Conservation (phyloP, 2,888 invertebrate genomes). For the Acanthosepion esculentum region DNA sequence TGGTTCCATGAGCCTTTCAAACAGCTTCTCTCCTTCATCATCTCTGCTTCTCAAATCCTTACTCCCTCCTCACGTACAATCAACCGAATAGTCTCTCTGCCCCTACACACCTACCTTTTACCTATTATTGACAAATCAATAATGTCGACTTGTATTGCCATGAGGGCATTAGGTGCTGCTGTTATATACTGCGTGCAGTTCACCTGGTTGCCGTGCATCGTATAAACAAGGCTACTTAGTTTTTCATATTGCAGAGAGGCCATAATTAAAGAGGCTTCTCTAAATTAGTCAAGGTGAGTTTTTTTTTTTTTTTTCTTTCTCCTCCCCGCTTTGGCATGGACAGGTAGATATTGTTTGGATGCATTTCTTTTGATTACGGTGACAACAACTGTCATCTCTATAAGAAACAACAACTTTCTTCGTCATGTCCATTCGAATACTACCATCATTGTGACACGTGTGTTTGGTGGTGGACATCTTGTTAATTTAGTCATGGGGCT, state of each 20-base stretch:
- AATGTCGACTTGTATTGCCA: constrained; percentile 33
- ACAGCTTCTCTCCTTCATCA: neutral
- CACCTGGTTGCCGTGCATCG: neutral
- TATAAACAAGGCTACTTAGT: neutral
- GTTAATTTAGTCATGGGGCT: too few relatives aligned
- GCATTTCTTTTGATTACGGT: neutral
- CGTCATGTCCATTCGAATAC: neutral
- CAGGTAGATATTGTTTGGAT: neutral
- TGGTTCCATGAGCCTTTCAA: too few relatives aligned
- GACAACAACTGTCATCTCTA: neutral
- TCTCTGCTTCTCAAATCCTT: neutral
- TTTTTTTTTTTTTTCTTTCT: too few relatives aligned
- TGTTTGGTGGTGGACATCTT: neutral
- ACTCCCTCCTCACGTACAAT: neutral
- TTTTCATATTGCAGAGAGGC: neutral
- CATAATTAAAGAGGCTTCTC: neutral
- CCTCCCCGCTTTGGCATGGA: neutral
- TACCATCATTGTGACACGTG: neutral
- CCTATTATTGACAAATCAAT: neutral
- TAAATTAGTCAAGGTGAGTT: neutral
- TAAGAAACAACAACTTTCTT: neutral
- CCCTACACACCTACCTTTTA: neutral
- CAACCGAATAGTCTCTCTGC: neutral
- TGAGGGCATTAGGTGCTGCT: constrained; percentile 33
- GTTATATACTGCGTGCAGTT: neutral